Conservation (phyloP, 2,797 vertebrate genomes). For the Natrix natrix region DNA sequence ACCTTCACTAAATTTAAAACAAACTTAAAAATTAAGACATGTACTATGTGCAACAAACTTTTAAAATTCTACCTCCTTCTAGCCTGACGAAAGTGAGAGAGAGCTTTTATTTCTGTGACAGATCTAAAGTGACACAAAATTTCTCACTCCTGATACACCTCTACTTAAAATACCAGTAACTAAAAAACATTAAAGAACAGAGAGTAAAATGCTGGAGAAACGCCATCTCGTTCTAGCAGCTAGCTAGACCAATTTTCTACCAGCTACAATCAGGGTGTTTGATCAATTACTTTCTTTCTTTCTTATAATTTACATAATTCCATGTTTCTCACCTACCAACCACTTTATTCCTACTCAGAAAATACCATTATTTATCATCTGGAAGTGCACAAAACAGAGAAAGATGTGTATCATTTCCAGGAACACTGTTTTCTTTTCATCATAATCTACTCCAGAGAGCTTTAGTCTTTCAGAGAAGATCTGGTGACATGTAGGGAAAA, state of each 20-base stretch:
- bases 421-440: neutral
- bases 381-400: neutral
- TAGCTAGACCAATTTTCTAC: slow-evolving; percentile 27
- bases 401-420: neutral
- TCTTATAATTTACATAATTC: neutral
- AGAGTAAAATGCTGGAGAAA: slow-evolving; percentile 39
- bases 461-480: neutral
- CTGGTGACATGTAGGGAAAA: neutral
- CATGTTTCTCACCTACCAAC: neutral
- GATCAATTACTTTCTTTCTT: slow-evolving; percentile 30
- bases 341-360: neutral
- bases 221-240: slow-evolving; percentile 28
- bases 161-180: slow-evolving; percentile 53
- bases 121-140: neutral
- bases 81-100: slow-evolving; percentile 23
- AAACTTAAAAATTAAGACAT: neutral
- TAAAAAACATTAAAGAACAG: slow-evolving; percentile 22
- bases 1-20: neutral
- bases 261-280: slow-evolving; percentile 45
- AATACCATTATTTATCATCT: neutral
- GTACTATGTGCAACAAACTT: neutral
- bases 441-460: neutral
- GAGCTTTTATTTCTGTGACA: neutral
- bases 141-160: slow-evolving; percentile 18
- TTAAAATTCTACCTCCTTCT: slow-evolving; percentile 11